Conservation (phyloP, 2,888 invertebrate species). For the Diarsia brunnea region DNA sequence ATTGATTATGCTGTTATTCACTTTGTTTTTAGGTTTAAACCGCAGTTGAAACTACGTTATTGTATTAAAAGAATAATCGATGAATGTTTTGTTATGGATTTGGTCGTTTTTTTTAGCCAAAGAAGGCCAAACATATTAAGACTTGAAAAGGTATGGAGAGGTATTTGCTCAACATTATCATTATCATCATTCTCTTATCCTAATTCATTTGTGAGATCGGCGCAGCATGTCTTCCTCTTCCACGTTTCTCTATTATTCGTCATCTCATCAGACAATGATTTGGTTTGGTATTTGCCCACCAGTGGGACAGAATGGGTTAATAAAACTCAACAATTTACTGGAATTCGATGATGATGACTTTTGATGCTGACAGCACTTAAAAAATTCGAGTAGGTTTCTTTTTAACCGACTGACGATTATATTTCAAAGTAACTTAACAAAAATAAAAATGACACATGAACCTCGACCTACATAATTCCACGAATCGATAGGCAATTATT, state of each 20-base stretch:
- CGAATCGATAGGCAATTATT: slow-evolving; percentile 45
- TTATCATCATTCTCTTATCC: too few species aligned
- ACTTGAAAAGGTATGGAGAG: neutral
- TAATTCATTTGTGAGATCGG: too few species aligned
- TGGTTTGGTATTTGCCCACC: neutral
- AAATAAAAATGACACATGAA: neutral
- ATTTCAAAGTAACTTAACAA: too few species aligned
- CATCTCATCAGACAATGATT: too few species aligned
- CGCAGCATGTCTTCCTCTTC: too few species aligned
- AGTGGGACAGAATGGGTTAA: neutral
- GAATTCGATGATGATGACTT: neutral
- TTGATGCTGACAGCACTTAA: neutral
- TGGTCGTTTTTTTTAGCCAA: neutral
- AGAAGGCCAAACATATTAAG: neutral
- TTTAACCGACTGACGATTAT: neutral
- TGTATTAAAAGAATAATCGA: neutral
- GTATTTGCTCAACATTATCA: neutral
- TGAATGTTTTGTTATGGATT: neutral
- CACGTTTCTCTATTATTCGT: too few species aligned
- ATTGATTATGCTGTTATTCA: neutral
- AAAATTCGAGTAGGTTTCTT: neutral
- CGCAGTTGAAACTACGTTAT: neutral
- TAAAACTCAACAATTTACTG: neutral
- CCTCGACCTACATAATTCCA: slow-evolving; percentile 44
- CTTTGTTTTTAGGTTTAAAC: neutral